These are phyloP conservation scores for Drosophila parthenogenetica DNA, from an alignment of 2,888 invertebrate species.

Conservation along the genomic window DNA sequence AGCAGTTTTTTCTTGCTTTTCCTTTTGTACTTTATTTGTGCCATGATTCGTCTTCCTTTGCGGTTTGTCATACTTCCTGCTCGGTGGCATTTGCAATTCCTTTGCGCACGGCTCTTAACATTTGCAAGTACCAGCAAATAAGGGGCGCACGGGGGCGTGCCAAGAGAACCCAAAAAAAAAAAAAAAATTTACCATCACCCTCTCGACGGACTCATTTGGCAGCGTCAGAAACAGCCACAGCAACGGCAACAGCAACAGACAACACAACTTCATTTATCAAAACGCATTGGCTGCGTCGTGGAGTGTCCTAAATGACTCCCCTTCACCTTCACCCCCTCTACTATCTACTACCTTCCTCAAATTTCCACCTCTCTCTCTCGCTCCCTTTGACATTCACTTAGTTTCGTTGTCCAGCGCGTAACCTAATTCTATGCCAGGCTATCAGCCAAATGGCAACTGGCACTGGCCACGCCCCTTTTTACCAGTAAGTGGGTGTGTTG, in stretches of 20 bases:
- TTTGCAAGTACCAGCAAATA: conserved; percentile 44
- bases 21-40: conserved; percentile 14
- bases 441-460: conserved; percentile 28
- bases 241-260: conserved; percentile 43
- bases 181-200: conserved; percentile 4
- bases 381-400: not conserved
- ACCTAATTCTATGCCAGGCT: conserved; percentile 53
- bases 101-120: conserved; percentile 45
- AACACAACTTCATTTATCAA: conserved; percentile 71
- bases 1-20: conserved; percentile 4
- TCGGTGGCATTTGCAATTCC: conserved; percentile 45
- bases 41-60: conserved; percentile 47
- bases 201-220: conserved; percentile 61
- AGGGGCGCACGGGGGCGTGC: conserved; percentile 9
- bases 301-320: conserved; percentile 5
- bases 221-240: conserved; percentile 36
- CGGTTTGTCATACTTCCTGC: conserved; percentile 63
- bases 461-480: conserved; percentile 16
- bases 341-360: not conserved
- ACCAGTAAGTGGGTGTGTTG: not conserved
- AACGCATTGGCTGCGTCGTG: conserved; percentile 50
- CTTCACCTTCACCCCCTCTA: not conserved
- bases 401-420: conserved; percentile 33
- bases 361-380: not conserved
- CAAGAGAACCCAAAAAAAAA: conserved; percentile 5